These are phyloP conservation scores for Anisognathus igniventris DNA, from an alignment of 2,797 vertebrate species.

Conservation along the genomic window DNA sequence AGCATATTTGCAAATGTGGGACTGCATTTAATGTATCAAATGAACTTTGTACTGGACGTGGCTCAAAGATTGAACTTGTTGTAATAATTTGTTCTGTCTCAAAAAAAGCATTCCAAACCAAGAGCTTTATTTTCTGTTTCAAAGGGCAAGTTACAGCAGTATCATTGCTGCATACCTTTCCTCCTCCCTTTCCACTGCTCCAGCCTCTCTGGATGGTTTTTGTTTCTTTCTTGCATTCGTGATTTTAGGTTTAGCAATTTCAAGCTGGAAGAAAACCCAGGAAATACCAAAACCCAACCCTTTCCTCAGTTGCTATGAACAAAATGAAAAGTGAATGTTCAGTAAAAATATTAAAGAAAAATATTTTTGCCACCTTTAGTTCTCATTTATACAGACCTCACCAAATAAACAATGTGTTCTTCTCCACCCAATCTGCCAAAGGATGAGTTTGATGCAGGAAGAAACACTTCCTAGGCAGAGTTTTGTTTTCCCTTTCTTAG, in stretches of 20 bases:
- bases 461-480: neutral
- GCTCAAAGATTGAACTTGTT: neutral
- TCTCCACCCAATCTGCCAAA: neutral
- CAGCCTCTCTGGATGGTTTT: neutral
- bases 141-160: slow-evolving; percentile 41
- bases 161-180: neutral
- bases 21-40: neutral
- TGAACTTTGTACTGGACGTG: slow-evolving; percentile 17
- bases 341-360: neutral
- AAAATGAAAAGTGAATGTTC: neutral
- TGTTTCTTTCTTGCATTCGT: rapidly evolving
- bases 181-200: neutral
- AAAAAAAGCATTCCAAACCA: neutral
- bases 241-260: neutral
- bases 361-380: neutral
- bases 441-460: neutral
- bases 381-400: neutral
- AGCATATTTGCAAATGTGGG: neutral
- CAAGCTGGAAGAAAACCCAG: neutral
- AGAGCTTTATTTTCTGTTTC: slow-evolving; percentile 25
- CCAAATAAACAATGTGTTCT: neutral
- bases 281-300: neutral
- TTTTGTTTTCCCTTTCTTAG: neutral
- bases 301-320: neutral
- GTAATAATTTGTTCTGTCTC: slow-evolving; percentile 43